Percentiles rank a stretch among this genome's conserved stretches.
Conservation (phyloP, 2,797 vertebrate species). For the Danio albolineatus region DNA sequence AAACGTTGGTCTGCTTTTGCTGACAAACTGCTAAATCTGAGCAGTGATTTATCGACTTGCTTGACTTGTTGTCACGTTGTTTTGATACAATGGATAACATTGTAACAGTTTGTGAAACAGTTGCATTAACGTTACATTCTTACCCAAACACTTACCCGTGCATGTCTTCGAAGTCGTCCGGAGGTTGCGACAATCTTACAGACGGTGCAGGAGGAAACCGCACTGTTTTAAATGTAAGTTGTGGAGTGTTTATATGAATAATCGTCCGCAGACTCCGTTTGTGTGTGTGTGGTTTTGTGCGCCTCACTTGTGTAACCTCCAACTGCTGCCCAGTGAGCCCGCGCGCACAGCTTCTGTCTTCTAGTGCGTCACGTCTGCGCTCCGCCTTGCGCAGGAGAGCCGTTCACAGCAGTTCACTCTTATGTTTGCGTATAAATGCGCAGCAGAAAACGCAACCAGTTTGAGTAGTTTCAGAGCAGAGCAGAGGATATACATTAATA, state of each 20-base stretch:
- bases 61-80: too few species aligned
- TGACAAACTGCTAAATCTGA: not conserved
- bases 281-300: not conserved
- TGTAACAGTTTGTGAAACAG: not conserved
- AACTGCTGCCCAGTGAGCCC: conserved; percentile 15
- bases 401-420: too few species aligned
- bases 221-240: too few species aligned
- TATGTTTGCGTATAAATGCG: too few species aligned
- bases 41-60: not conserved
- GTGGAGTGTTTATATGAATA: not conserved
- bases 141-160: conserved; percentile 7
- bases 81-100: not conserved
- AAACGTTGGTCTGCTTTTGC: not conserved
- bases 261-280: too few species aligned
- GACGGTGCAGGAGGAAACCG: not conserved
- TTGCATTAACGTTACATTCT: not conserved
- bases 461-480: too few species aligned
- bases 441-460: too few species aligned
- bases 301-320: not conserved
- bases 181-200: not conserved
- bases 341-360: not conserved
- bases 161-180: not conserved
- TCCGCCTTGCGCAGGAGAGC: not conserved
- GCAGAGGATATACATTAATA: too few species aligned
- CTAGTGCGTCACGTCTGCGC: not conserved